Conservation (phyloP, 2,113 vertebrate species). For the Pituophis catenifer region DNA sequence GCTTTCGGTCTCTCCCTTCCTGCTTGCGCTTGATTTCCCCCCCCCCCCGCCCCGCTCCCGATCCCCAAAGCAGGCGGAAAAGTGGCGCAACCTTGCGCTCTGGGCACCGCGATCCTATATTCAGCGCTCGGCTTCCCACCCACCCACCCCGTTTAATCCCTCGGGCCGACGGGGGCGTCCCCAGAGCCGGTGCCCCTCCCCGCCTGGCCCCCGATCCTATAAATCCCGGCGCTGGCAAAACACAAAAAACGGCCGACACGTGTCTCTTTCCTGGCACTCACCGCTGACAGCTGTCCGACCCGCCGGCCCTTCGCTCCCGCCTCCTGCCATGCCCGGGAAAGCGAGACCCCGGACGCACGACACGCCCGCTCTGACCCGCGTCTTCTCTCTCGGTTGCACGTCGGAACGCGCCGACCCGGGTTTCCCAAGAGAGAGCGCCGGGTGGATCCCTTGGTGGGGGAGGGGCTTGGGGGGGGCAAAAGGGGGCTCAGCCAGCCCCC, state of each 20-base stretch:
- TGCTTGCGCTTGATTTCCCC: no score
- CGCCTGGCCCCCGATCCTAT: no score
- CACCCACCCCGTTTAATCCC: no score
- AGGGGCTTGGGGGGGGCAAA: neutral
- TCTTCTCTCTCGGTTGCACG: neutral
- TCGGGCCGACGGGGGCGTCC: no score
- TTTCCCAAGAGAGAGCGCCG: neutral
- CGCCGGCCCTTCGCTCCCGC: fast-evolving
- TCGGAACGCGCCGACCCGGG: neutral
- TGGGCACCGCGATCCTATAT: neutral
- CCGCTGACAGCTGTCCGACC: neutral
- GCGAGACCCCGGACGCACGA: neutral
- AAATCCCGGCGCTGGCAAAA: no score
- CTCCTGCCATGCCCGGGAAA: neutral
- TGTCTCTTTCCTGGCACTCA: neutral
- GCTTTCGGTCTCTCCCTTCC: neutral
- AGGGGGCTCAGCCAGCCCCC: neutral
- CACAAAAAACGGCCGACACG: neutral
- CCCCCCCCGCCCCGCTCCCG: no score
- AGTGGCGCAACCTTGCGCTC: neutral
- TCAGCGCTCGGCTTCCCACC: neutral
- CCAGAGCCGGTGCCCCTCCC: no score
- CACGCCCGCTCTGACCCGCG: no score
- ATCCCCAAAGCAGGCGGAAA: no score
- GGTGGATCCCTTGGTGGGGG: neutral